Percentiles rank a stretch among this genome's conserved stretches.
These are phyloP conservation scores for Anguilla anguilla DNA, from an alignment of 2,797 vertebrate species.

Conservation along the genomic window DNA sequence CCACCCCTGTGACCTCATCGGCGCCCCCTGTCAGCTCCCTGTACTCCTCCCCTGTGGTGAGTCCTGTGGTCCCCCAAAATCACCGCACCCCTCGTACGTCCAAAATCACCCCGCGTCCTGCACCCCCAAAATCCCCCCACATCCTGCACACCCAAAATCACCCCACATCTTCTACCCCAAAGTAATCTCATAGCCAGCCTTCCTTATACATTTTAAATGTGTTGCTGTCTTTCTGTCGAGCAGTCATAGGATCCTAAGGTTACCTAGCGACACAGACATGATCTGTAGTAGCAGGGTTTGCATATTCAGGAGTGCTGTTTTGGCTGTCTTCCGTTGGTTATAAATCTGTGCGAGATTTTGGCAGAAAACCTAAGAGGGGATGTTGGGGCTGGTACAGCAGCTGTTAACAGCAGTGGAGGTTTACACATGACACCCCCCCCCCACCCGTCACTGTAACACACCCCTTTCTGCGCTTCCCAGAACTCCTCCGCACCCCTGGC, in stretches of 20 bases:
- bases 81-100: background rate
- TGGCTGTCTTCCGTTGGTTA: too few species aligned
- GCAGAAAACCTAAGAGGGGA: background rate
- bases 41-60: slow-evolving; percentile 90
- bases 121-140: too few species aligned
- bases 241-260: too few species aligned
- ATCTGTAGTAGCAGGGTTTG: too few species aligned
- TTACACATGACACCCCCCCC: too few species aligned
- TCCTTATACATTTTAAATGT: too few species aligned
- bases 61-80: slow-evolving; percentile 39
- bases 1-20: slow-evolving; percentile 86
- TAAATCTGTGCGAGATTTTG: background rate
- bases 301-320: too few species aligned
- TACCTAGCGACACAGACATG: too few species aligned
- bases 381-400: background rate
- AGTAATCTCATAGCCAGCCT: too few species aligned
- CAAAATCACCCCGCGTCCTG: background rate
- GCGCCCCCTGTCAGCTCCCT: slow-evolving; percentile 89
- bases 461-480: slow-evolving; percentile 61
- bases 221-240: too few species aligned
- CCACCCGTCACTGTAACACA: background rate
- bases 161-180: too few species aligned
- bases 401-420: background rate
- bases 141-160: too few species aligned
- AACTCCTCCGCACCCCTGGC: slow-evolving; percentile 96